Evolutionary conservation across 30 jellyfish, hydroid and myxozoan species (phyloP).

Genomic region (Aurelia aurita complex sp. Pacific): DNA sequence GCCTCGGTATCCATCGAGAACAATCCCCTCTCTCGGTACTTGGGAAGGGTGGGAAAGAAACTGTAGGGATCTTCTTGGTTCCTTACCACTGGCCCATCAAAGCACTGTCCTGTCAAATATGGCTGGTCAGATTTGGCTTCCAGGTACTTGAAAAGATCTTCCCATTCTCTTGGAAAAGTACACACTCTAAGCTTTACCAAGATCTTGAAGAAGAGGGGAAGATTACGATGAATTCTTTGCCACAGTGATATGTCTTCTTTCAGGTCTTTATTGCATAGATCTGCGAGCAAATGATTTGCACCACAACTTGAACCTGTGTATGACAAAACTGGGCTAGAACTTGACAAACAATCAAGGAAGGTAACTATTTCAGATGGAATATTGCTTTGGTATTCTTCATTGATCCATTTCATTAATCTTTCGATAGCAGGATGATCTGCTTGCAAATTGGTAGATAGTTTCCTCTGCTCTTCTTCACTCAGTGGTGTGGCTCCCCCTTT

Average conservation of each 20-base stretch:
- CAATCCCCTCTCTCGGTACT: neutral
- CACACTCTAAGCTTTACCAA: neutral
- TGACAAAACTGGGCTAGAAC: constrained; percentile 2
- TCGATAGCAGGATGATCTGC: too few species aligned
- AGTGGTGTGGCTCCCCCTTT: too few species aligned
- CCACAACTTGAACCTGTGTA: constrained; percentile 9
- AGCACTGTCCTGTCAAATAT: neutral
- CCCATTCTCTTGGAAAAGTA: neutral
- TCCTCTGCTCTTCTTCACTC: too few species aligned
- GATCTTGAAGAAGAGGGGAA: constrained; percentile 8
- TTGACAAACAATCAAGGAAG: constrained; percentile 8
- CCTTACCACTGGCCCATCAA: constrained; percentile 14
- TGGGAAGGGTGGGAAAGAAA: constrained; percentile 8
- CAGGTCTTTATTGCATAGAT: neutral
- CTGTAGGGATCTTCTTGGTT: constrained; percentile 5
- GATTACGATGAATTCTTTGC: constrained; percentile 1
- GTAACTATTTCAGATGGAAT: neutral
- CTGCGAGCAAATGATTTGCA: constrained; percentile 6
- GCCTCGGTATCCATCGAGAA: constrained; percentile 1
- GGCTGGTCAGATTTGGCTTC: neutral
- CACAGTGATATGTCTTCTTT: neutral
- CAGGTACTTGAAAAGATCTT: neutral
- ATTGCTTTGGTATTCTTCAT: neutral
- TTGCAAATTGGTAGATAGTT: too few species aligned
- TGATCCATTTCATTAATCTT: too few species aligned